Conservation (phyloP, 2,888 invertebrate genomes). For the Linnaemya tessellans region DNA sequence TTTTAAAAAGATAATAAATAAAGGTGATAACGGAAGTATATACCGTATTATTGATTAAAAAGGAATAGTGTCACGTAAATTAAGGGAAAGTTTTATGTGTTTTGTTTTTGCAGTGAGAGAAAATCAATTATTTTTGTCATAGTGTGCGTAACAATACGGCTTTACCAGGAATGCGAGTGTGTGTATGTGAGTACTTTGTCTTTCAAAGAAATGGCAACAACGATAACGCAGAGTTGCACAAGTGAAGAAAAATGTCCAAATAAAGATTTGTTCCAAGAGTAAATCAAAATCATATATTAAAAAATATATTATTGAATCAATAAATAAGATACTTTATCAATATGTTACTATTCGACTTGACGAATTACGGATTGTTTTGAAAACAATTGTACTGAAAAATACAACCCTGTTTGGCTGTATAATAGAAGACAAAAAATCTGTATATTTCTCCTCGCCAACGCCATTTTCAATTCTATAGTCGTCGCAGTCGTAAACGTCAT, state of each 20-base stretch:
- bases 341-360: no score
- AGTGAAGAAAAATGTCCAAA: background rate
- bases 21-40: background rate
- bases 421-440: slow-evolving; percentile 70
- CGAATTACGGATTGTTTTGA: background rate
- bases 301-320: background rate
- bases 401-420: slow-evolving; percentile 69
- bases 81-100: slow-evolving; percentile 64
- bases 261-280: background rate
- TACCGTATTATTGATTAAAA: background rate
- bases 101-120: slow-evolving; percentile 68
- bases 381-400: slow-evolving; percentile 32
- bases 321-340: background rate
- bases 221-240: slow-evolving; percentile 55
- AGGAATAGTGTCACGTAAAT: slow-evolving; percentile 23
- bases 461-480: slow-evolving; percentile 78
- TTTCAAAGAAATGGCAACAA: slow-evolving; percentile 62
- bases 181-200: background rate
- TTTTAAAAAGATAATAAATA: background rate
- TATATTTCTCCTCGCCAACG: slow-evolving; percentile 75
- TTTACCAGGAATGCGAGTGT: slow-evolving; percentile 22
- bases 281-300: background rate
- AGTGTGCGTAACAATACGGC: slow-evolving; percentile 52
- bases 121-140: slow-evolving; percentile 66
- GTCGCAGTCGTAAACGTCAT: slow-evolving; percentile 78